Conservation (phyloP, 2,888 invertebrate species). For the Lithophane leautieri region DNA sequence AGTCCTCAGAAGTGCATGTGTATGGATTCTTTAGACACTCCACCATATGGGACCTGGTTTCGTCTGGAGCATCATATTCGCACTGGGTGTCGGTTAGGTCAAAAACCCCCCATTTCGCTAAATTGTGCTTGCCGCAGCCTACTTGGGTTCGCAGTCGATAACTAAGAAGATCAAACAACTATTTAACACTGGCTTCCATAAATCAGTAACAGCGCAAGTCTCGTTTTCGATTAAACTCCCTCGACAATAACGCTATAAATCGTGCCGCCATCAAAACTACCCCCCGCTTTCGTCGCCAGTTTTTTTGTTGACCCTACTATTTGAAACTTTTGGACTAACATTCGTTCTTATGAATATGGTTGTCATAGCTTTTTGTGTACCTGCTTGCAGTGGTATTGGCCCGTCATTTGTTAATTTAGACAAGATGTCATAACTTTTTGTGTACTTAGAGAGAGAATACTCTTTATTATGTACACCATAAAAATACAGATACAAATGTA, state of each 20-base stretch:
- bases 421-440: neutral
- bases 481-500: too few relatives aligned
- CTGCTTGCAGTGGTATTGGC: too few relatives aligned
- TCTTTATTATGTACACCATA: too few relatives aligned
- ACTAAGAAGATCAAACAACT: slow-evolving; percentile 35
- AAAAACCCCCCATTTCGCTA: too few relatives aligned
- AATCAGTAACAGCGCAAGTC: slow-evolving; percentile 58
- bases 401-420: slow-evolving; percentile 8
- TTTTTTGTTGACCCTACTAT: slow-evolving; percentile 62
- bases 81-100: too few relatives aligned
- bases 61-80: too few relatives aligned
- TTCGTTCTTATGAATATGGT: slow-evolving; percentile 4
- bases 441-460: too few relatives aligned
- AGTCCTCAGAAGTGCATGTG: too few relatives aligned
- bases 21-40: too few relatives aligned
- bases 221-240: slow-evolving; percentile 65
- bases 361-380: neutral
- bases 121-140: too few relatives aligned
- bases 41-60: too few relatives aligned
- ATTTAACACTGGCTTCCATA: slow-evolving; percentile 56
- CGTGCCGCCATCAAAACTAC: slow-evolving; percentile 57
- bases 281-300: slow-evolving; percentile 46
- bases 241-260: slow-evolving; percentile 66
- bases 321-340: neutral
- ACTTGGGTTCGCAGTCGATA: neutral